A percentile compares a stretch with the other conserved stretches of the same genome.
Evolutionary conservation across 2,113 vertebrate species (phyloP).

Genomic region (Syrrhaptes paradoxus): DNA sequence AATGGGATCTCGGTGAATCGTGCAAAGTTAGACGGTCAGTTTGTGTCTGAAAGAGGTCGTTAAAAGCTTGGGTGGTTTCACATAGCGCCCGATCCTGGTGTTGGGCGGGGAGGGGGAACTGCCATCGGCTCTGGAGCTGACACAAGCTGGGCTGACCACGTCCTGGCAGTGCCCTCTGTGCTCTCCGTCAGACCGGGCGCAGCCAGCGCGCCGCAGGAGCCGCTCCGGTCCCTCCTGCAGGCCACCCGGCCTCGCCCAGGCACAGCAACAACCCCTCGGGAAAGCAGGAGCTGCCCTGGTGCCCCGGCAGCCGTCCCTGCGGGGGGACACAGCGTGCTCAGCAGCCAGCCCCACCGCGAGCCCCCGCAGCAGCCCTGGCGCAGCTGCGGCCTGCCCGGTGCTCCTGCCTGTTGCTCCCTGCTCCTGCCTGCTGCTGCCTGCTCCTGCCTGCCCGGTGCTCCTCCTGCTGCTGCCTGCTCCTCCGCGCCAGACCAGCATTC

Average conservation of each 20-base stretch:
- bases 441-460: rapidly evolving
- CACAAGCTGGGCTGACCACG: background rate
- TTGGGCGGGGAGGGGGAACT: background rate
- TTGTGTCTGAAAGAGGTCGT: slow-evolving; percentile 3
- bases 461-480: no score
- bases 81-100: background rate
- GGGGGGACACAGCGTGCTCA: rapidly evolving
- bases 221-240: background rate
- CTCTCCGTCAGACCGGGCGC: background rate
- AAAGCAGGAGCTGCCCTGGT: background rate
- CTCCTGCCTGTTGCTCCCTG: no score
- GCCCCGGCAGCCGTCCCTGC: rapidly evolving
- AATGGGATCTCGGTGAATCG: background rate
- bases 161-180: background rate
- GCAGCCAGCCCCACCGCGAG: background rate
- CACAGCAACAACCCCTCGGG: background rate
- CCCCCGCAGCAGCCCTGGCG: background rate
- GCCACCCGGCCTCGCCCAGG: background rate
- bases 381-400: rapidly evolving
- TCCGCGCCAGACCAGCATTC: rapidly evolving
- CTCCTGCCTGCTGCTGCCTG: no score
- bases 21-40: slow-evolving; percentile 17
- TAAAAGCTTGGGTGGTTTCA: slow-evolving; percentile 17
- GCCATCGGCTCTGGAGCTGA: background rate
- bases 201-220: rapidly evolving